Conservation (phyloP, 1,140 invertebrate species). For the Gonioctena quinquepunctata region DNA sequence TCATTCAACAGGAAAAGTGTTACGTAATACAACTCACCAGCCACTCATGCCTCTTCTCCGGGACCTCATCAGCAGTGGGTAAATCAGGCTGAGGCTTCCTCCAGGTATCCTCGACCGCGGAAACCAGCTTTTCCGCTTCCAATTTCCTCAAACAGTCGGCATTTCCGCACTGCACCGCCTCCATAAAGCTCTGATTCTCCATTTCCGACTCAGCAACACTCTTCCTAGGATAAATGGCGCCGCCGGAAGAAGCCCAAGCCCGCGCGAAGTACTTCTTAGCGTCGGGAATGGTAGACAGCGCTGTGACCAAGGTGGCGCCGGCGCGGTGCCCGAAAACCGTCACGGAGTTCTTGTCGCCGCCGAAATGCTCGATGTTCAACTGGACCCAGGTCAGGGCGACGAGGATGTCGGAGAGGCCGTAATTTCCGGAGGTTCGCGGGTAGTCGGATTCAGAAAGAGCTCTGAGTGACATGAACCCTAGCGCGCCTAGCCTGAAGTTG, state of each 20-base stretch:
- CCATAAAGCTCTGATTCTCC: constrained; percentile 64
- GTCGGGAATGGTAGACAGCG: constrained; percentile 63
- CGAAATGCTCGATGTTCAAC: constrained; percentile 80
- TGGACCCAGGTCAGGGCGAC: constrained; percentile 79
- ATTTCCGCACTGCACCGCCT: constrained; percentile 59
- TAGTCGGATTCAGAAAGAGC: constrained; percentile 70
- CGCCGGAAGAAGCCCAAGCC: constrained; percentile 75
- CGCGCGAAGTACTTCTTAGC: constrained; percentile 67
- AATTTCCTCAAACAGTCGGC: constrained; percentile 65
- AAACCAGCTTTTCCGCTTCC: constrained; percentile 66
- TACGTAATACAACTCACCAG: constrained; percentile 57
- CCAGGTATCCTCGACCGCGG: constrained; percentile 72
- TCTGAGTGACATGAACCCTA: constrained; percentile 78
- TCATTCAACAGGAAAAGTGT: constrained; percentile 1
- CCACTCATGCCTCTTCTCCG: constrained; percentile 69
- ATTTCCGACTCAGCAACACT: constrained; percentile 64
- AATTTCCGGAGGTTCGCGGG: constrained; percentile 81
- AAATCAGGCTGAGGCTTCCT: constrained; percentile 63
- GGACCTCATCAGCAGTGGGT: constrained; percentile 62
- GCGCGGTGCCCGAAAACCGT: constrained; percentile 81
- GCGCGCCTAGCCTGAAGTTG: constrained; percentile 76
- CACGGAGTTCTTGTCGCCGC: constrained; percentile 74
- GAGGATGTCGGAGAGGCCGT: constrained; percentile 80
- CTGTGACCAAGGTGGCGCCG: constrained; percentile 75
- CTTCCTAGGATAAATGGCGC: constrained; percentile 69